A percentile compares a stretch with the other conserved stretches of the same genome.
Evolutionary conservation across 2,113 vertebrate genomes (phyloP).

Genomic region (Haemorhous mexicanus): DNA sequence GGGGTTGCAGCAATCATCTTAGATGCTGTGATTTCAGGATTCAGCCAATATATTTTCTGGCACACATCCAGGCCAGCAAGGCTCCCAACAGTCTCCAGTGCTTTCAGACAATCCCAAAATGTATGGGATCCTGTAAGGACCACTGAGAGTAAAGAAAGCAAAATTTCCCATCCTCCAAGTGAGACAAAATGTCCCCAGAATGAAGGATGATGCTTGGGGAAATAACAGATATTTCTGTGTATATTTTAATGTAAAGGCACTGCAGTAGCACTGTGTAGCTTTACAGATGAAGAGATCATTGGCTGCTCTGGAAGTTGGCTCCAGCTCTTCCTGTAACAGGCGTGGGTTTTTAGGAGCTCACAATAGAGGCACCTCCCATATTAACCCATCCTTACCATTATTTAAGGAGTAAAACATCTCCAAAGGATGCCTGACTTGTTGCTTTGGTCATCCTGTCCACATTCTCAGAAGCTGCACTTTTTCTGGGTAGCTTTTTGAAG

Average conservation of each 20-base stretch:
- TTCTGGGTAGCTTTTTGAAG: not conserved
- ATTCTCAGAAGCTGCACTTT: not conserved
- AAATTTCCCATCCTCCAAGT: not conserved
- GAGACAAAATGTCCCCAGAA: not conserved
- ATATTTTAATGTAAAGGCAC: not conserved
- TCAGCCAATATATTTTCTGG: slow-evolving; percentile 59
- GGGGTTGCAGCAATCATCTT: slow-evolving; percentile 40
- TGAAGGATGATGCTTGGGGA: not conserved
- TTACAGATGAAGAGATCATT: not conserved
- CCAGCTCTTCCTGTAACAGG: not conserved
- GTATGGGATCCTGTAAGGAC: not conserved
- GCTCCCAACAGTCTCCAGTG: not conserved
- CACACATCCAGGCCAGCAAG: not conserved
- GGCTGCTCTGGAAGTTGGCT: not conserved
- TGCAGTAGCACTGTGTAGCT: not conserved
- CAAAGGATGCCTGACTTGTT: not conserved
- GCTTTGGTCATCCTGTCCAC: not conserved
- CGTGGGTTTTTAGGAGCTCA: not conserved
- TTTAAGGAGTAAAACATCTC: not conserved
- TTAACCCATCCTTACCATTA: not conserved
- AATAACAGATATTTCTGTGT: not conserved
- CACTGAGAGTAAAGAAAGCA: not conserved
- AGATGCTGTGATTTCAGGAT: slow-evolving; percentile 49
- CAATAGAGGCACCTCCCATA: not conserved
- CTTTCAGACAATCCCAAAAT: slow-evolving; percentile 1